Conservation (phyloP, 2,113 vertebrate species). For the Pimephales promelas region DNA sequence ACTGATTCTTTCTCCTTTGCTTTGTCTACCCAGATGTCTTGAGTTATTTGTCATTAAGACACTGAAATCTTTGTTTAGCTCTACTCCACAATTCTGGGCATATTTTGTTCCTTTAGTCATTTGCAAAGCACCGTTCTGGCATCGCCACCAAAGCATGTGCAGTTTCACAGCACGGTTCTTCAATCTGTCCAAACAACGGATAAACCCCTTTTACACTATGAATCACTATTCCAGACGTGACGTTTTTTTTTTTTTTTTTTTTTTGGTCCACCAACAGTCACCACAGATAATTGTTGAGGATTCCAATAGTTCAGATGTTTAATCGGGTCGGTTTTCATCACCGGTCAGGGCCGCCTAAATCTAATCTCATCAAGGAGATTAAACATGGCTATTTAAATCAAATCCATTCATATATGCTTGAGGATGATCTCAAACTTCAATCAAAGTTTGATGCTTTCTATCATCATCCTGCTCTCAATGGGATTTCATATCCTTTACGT, state of each 20-base stretch:
- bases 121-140: constrained; percentile 43
- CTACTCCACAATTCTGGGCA: neutral
- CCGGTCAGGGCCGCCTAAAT: constrained; percentile 63
- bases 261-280: constrained; percentile 42
- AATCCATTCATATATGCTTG: constrained; percentile 75
- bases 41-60: constrained; percentile 7
- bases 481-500: constrained; percentile 72
- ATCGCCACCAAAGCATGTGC: constrained; percentile 42
- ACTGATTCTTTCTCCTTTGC: neutral
- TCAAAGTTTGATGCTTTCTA: constrained; percentile 68
- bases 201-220: constrained; percentile 67
- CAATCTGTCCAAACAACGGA: constrained; percentile 67
- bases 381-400: constrained; percentile 75
- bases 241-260: constrained; percentile 54
- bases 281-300: constrained; percentile 63
- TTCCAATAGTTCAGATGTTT: constrained; percentile 66
- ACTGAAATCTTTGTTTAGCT: constrained; percentile 1
- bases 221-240: constrained; percentile 60
- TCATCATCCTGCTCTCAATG: constrained; percentile 72
- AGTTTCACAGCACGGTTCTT: constrained; percentile 61
- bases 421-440: constrained; percentile 76
- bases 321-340: constrained; percentile 66
- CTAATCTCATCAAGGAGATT: constrained; percentile 72
- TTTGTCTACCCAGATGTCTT: constrained; percentile 13
- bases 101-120: neutral